phyloP scores from a whole-genome alignment of 2,797 vertebrate genomes.

The Fistularia commersonii region DNA sequence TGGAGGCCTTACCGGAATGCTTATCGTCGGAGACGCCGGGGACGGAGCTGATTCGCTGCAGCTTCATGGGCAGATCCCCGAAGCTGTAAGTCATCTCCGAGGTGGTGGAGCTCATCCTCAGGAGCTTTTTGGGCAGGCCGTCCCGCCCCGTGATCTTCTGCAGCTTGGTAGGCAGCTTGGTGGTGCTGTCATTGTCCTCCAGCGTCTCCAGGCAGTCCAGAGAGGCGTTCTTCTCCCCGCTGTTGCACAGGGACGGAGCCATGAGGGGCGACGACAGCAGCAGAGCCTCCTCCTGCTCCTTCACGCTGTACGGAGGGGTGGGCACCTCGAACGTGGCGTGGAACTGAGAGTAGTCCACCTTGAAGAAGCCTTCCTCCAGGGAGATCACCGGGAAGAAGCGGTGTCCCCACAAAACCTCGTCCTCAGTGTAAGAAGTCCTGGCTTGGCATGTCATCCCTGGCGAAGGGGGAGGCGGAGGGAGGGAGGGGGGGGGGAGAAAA shows the following conservation, averaged over 20 bases:
- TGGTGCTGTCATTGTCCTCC: conserved; percentile 86
- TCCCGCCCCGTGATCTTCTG: conserved; percentile 96
- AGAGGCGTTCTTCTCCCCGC: conserved; percentile 91
- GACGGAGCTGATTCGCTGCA: conserved; percentile 98
- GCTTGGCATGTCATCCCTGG: conserved; percentile 99
- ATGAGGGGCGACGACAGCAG: conserved; percentile 96
- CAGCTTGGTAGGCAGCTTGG: conserved; percentile 92
- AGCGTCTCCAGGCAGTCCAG: conserved; percentile 92
- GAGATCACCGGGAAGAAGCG: conserved; percentile 98
- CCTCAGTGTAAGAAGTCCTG: conserved; percentile 96
- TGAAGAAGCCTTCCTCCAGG: conserved; percentile 98
- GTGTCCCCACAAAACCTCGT: conserved; percentile 98
- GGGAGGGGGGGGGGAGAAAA: no score
- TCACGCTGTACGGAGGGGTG: conserved; percentile 92
- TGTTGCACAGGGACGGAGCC: conserved; percentile 93
- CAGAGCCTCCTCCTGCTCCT: conserved; percentile 96
- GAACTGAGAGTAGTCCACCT: conserved; percentile 99
- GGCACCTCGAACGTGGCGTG: conserved; percentile 97
- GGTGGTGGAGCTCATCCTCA: conserved; percentile 98
- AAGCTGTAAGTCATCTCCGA: conserved; percentile 98
- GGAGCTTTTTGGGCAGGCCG: conserved; percentile 92
- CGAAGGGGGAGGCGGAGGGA: background rate
- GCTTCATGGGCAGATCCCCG: conserved; percentile 96
- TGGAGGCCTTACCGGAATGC: conserved; percentile 84
- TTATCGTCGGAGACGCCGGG: conserved; percentile 95